Base-by-base conservation (phyloP, 2,797 vertebrate genomes). In the Vireo griseus region DNA sequence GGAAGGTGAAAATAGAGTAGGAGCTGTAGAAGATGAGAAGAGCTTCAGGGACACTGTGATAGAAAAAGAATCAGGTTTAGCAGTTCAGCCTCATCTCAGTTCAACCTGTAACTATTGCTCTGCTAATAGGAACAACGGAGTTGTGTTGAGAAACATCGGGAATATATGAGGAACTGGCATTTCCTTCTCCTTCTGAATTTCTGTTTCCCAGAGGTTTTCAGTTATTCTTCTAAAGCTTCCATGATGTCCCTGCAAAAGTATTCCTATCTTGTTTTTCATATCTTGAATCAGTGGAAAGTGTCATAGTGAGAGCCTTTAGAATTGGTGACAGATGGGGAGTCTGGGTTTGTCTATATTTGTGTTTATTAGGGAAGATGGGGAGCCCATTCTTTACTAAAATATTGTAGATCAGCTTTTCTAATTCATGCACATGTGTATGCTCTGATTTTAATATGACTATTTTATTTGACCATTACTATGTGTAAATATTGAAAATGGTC, bases 171-270 rank as follows among this genome's bases (percentile, higher is more conserved):
- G 33, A 76, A 33, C 6, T 37, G 24, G 5, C 2, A 37, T 69
- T 76, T 73, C 47, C 21, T 88, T 79, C 68, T 80, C 29, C 21
- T 66, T 83, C 68, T 86, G 47, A 65, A 69, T 45, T 29, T 69
- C 54, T 61, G 5, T 63, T 77, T 55, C 57, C 31, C 61, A 67
- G 24, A 40, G 5, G 1, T 66, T 58, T 77, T 51, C 50, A 52
- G 10, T 45, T 19, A 40, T 35, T 12, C 10, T 83, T 69, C 14
- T 47, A 66, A 77, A 22, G 25, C 3, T 50, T 44, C 9, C 20
- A 54, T 9, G 12, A 63, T 29, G 4, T 17, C 2, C 20, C 3
- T 29, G 39, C 66, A 33, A 88, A 84, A 66, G 68, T 35, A 65
- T 17, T 10, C 2, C 4, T 28, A 9, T 44, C 24, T 45, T 40